These are phyloP conservation scores for Cotesia glomerata DNA, from an alignment of 1,140 invertebrate species.

Conservation along the genomic window DNA sequence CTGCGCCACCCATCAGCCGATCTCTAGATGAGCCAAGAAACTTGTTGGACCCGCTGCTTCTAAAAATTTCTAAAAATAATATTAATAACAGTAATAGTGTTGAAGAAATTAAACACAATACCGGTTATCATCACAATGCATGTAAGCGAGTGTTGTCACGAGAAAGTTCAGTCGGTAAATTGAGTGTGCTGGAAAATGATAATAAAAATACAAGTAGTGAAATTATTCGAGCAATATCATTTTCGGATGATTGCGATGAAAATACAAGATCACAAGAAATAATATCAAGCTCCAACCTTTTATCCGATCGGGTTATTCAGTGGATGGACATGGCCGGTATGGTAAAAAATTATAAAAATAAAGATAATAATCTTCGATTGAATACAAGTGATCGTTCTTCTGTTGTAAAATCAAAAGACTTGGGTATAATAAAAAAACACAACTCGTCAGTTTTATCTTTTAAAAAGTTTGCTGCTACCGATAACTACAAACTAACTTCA, in stretches of 20 bases:
- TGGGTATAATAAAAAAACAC: constrained; percentile 2
- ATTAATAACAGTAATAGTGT: constrained; percentile 20
- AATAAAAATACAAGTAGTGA: background rate
- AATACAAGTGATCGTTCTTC: background rate
- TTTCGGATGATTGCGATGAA: constrained; percentile 13
- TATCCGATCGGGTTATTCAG: constrained; percentile 62
- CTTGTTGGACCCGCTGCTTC: constrained; percentile 24
- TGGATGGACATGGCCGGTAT: constrained; percentile 62
- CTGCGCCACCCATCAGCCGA: constrained; percentile 40
- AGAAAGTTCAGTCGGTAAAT: constrained; percentile 6
- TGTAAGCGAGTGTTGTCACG: background rate
- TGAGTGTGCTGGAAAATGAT: background rate
- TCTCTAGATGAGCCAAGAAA: background rate
- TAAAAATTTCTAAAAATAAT: constrained; percentile 29
- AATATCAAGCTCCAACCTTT: constrained; percentile 38
- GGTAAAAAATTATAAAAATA: constrained; percentile 45
- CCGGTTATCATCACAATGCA: background rate
- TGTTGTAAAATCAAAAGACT: background rate
- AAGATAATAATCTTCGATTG: constrained; percentile 7
- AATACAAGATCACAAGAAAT: constrained; percentile 21
- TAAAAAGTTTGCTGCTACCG: constrained; percentile 24
- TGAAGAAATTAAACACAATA: background rate
- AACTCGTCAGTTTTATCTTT: background rate
- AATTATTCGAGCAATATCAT: background rate
- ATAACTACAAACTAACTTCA: constrained; percentile 39